Conservation (phyloP, 2,113 vertebrate genomes). For the Uropsilus gracilis region DNA sequence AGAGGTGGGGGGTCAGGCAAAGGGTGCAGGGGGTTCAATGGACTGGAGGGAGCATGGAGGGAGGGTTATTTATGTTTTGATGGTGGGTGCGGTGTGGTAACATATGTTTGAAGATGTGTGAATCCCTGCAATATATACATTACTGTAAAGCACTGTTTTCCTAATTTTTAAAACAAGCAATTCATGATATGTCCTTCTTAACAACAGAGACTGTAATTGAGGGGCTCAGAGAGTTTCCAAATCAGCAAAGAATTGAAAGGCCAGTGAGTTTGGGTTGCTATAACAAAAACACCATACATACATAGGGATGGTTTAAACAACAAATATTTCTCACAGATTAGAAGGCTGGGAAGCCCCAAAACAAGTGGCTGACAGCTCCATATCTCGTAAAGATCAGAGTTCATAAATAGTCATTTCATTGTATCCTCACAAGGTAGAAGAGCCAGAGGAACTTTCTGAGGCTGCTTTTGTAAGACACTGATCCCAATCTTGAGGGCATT, state of each 20-base stretch:
- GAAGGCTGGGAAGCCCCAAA: neutral
- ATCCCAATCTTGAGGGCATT: neutral
- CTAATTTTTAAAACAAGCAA: too few species aligned
- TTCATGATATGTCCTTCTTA: too few species aligned
- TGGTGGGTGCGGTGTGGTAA: too few species aligned
- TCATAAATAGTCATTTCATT: neutral
- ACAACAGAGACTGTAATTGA: neutral
- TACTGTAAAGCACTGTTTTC: too few species aligned
- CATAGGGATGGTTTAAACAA: neutral
- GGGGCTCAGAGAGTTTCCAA: conserved; percentile 1
- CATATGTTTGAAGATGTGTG: too few species aligned
- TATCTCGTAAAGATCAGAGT: neutral
- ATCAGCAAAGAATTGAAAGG: conserved; percentile 24
- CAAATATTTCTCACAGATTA: neutral
- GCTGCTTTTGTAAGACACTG: neutral
- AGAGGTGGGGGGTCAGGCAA: too few species aligned
- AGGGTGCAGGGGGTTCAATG: too few species aligned
- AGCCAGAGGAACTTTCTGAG: neutral
- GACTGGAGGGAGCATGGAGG: too few species aligned
- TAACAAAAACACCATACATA: neutral
- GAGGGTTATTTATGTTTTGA: too few species aligned
- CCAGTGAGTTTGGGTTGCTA: neutral
- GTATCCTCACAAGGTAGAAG: neutral
- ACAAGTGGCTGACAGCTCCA: neutral
- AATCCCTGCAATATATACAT: too few species aligned